A percentile compares a stretch with the other conserved stretches of the same genome.
phyloP scores from a whole-genome alignment of 2,888 invertebrate genomes.

The Drosophila tanythrix region DNA sequence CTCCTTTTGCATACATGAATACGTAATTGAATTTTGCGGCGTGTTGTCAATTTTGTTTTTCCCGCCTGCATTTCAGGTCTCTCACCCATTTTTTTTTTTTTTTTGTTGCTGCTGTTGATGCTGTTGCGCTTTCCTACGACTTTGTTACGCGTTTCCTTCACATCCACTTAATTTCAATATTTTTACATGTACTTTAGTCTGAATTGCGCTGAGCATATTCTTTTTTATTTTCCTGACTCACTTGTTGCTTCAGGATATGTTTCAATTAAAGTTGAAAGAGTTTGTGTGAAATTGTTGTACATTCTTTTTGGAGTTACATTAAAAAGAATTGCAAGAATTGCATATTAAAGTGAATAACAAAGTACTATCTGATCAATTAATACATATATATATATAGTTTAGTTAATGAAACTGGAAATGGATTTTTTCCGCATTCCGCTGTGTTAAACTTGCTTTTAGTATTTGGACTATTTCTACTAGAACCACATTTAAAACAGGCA shows the following conservation, averaged over 20 bases:
- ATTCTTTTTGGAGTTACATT: background rate
- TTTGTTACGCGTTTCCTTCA: constrained; percentile 43
- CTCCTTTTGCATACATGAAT: constrained; percentile 78
- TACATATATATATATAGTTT: background rate
- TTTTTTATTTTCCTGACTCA: constrained; percentile 16
- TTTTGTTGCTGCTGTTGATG: constrained; percentile 25
- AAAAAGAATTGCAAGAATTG: background rate
- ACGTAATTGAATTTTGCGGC: constrained; percentile 80
- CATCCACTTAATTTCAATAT: constrained; percentile 61
- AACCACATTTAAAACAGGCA: background rate
- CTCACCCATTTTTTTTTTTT: constrained; percentile 5
- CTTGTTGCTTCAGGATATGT: constrained; percentile 53
- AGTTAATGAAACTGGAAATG: background rate
- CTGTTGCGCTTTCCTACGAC: constrained; percentile 54
- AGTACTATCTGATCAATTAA: background rate
- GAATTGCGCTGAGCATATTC: constrained; percentile 24
- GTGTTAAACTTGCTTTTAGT: background rate
- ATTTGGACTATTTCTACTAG: background rate
- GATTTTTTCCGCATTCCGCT: background rate
- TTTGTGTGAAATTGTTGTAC: background rate
- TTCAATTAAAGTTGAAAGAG: constrained; percentile 10
- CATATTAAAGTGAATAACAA: background rate
- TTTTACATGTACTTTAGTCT: constrained; percentile 40
- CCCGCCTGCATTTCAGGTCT: constrained; percentile 60
- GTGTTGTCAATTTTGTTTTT: constrained; percentile 75